Base-by-base conservation (phyloP, 2,113 vertebrate genomes). In the Spea multiplicata region DNA sequence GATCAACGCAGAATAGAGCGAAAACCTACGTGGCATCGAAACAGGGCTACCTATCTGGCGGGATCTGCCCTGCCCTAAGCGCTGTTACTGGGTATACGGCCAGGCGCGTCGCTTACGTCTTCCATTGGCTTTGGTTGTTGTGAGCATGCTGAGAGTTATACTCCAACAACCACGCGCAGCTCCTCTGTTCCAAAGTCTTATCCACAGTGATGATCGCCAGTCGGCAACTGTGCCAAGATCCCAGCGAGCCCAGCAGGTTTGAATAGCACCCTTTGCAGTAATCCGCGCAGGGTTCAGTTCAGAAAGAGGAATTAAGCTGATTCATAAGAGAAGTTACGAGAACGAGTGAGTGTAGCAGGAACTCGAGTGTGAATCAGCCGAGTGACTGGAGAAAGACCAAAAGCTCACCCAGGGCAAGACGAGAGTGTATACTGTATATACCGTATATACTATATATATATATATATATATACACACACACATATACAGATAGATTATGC, bases 291-390 rank as follows among this genome's bases (percentile, higher is more conserved):
- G 8, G 55, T 13, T 13, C 4, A n/a, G 13, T 57, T n/a, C 66
- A 68, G 74, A 14, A 59, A 57, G 73, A 16, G 13, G 16, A 45
- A 16, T 66, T 17, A 5, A 5, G 5, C 57, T 0, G 14, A 68
- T 59, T 76, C 74, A 76, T 68, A 16, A 12, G 8, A 50, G 5
- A 65, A 74, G 14, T 70, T 7, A 13, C 44, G 13, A 4, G 48
- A 1, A 47, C 57, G 46, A 45, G 44, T 44, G 13, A 1, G 3
- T 68, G 5, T 12, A 53, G 9, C 17, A 71, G 69, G 76, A 78
- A 71, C 13, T 53, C 44, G 48, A 55, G 0, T 55, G 73, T 64
- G 48, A 57, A 12, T 30, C 69, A 17, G 50, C 12, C 14, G 45
- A 16, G 17, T 8, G 30, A 5, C 7, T 14, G 67, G 30, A 14